A percentile compares a stretch with the other conserved stretches of the same genome.
These are phyloP conservation scores for Lutraria lutraria DNA, from an alignment of 2,888 invertebrate genomes.

Conservation along the genomic window DNA sequence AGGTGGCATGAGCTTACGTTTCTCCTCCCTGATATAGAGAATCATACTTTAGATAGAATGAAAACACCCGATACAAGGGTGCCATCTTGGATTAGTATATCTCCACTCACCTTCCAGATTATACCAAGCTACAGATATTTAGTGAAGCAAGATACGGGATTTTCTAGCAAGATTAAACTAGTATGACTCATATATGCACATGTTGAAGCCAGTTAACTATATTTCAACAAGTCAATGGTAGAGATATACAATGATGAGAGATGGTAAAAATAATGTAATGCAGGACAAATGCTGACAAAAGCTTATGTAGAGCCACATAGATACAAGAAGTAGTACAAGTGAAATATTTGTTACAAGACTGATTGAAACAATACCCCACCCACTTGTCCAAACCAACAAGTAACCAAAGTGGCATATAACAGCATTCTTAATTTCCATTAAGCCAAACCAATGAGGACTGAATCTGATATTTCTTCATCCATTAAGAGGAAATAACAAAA, in stretches of 20 bases:
- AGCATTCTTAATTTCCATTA: no score
- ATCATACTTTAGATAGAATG: neutral
- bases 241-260: neutral
- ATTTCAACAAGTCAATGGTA: neutral
- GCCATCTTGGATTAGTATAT: slow-evolving; percentile 27
- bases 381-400: no score
- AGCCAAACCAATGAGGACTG: no score
- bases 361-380: no score
- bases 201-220: neutral
- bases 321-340: no score
- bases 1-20: slow-evolving; percentile 75
- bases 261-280: neutral
- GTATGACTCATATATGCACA: no score
- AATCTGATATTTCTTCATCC: no score
- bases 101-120: slow-evolving; percentile 10
- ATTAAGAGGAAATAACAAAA: no score
- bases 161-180: neutral
- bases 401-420: no score
- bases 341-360: no score
- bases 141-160: neutral
- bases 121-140: slow-evolving; percentile 2
- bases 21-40: slow-evolving; percentile 66
- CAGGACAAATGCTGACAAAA: neutral
- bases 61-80: slow-evolving; percentile 64
- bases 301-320: neutral